Percentiles rank a stretch among this genome's conserved stretches.
Evolutionary conservation across 1,140 invertebrate genomes (phyloP).

Genomic region (Pseudomyrmex gracilis): DNA sequence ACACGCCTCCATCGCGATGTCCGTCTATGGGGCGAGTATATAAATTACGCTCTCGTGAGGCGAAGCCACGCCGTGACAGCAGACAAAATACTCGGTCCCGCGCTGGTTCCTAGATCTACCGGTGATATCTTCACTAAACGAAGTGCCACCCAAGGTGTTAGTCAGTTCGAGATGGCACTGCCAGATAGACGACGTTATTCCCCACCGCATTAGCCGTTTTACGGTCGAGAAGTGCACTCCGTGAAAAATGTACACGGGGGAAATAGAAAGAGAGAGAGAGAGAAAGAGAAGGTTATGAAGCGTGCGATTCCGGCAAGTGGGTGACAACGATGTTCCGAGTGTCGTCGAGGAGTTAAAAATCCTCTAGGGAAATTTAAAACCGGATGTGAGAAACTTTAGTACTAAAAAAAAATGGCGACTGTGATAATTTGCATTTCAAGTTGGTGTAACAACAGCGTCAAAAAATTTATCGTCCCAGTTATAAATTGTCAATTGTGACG

Average conservation of each 20-base stretch:
- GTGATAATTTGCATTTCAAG: conserved; percentile 61
- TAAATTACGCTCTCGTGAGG: conserved; percentile 76
- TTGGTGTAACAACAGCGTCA: conserved; percentile 53
- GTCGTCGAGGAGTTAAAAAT: conserved; percentile 21
- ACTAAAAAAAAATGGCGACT: conserved; percentile 9
- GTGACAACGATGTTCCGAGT: conserved; percentile 72
- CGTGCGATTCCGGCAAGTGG: conserved; percentile 71
- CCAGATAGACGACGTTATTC: conserved; percentile 73
- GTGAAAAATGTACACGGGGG: conserved; percentile 30
- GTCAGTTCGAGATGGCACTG: conserved; percentile 76
- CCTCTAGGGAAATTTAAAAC: background rate
- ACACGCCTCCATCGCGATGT: conserved; percentile 36
- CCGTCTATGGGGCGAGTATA: conserved; percentile 54
- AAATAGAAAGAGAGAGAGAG: conserved; percentile 25
- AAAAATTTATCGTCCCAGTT: conserved; percentile 57
- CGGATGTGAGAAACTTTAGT: conserved; percentile 3
- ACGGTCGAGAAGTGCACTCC: conserved; percentile 56
- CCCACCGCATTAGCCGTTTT: conserved; percentile 78
- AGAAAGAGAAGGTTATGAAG: conserved; percentile 47
- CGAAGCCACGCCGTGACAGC: conserved; percentile 73
- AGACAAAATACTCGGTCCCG: conserved; percentile 77
- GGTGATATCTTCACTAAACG: conserved; percentile 82
- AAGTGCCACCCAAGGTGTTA: conserved; percentile 83
- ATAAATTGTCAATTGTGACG: too few species aligned
- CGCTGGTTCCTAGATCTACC: conserved; percentile 77